phyloP scores from a whole-genome alignment of 2,113 vertebrate genomes.

The Lepus europaeus region DNA sequence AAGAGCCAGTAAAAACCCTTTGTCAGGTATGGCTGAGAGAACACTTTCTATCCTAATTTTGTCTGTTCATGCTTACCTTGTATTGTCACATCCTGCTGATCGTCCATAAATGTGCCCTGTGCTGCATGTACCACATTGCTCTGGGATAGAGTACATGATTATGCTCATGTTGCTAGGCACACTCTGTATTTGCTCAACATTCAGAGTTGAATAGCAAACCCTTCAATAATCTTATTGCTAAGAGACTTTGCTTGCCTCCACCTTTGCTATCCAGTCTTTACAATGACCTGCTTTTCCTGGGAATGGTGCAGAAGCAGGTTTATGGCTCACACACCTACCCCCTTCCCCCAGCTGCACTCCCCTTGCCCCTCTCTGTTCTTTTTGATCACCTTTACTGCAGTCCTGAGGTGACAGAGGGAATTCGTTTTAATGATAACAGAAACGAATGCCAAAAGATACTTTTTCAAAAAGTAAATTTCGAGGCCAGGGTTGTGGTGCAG shows the following conservation, averaged over 20 bases:
- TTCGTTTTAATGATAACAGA: constrained; percentile 18
- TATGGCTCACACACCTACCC: background rate
- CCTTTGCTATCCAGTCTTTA: no score
- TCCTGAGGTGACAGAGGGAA: background rate
- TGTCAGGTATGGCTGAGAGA: background rate
- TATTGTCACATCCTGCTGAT: background rate
- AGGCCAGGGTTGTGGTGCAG: no score
- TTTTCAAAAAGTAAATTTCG: background rate
- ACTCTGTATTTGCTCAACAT: background rate
- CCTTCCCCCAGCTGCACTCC: background rate
- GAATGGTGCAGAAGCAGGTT: background rate
- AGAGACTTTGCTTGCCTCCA: background rate
- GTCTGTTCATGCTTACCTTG: background rate
- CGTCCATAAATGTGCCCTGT: no score
- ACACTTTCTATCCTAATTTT: background rate
- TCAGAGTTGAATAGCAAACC: background rate
- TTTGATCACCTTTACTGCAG: background rate
- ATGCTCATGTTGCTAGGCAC: background rate
- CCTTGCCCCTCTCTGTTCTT: background rate
- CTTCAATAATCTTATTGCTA: background rate
- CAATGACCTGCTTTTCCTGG: background rate
- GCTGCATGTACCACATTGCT: background rate
- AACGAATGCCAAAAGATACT: background rate
- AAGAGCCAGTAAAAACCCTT: background rate
- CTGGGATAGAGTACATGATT: background rate